phyloP scores from a whole-genome alignment of 2,797 vertebrate genomes.

The Pyrocephalus nanus region DNA sequence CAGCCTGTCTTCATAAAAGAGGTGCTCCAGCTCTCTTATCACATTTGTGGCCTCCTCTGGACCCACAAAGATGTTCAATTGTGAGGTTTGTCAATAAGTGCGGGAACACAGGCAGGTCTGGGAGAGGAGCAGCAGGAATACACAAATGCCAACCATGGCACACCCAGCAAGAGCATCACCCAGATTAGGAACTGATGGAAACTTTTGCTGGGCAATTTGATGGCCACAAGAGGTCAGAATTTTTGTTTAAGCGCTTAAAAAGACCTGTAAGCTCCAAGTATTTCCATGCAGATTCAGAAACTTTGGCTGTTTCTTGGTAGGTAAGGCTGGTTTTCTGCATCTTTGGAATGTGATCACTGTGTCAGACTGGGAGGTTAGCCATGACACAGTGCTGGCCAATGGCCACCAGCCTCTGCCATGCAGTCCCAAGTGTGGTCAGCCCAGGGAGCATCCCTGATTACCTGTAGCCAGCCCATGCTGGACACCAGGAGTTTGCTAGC shows the following conservation, averaged over 20 bases:
- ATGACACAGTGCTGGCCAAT: rapidly evolving
- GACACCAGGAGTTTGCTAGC: not conserved
- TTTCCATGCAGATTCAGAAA: not conserved
- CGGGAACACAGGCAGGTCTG: not conserved
- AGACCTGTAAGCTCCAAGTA: not conserved
- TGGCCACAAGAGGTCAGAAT: not conserved
- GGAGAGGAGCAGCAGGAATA: not conserved
- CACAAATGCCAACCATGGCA: rapidly evolving
- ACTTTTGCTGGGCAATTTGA: not conserved
- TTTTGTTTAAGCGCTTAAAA: not conserved
- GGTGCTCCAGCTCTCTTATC: not conserved
- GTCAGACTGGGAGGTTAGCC: not conserved
- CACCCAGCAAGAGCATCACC: not conserved
- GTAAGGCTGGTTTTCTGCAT: not conserved
- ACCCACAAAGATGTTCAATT: not conserved
- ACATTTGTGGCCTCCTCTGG: not conserved
- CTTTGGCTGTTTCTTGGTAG: not conserved
- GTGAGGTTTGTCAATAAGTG: not conserved
- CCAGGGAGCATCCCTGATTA: not conserved
- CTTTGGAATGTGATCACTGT: rapidly evolving
- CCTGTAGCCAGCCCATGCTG: not conserved
- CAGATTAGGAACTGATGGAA: not conserved
- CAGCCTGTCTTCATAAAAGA: not conserved
- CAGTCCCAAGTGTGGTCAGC: rapidly evolving
- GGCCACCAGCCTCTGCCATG: not conserved